Evolutionary conservation across 2,113 vertebrate species (phyloP).

Genomic region (Cettia cetti): DNA sequence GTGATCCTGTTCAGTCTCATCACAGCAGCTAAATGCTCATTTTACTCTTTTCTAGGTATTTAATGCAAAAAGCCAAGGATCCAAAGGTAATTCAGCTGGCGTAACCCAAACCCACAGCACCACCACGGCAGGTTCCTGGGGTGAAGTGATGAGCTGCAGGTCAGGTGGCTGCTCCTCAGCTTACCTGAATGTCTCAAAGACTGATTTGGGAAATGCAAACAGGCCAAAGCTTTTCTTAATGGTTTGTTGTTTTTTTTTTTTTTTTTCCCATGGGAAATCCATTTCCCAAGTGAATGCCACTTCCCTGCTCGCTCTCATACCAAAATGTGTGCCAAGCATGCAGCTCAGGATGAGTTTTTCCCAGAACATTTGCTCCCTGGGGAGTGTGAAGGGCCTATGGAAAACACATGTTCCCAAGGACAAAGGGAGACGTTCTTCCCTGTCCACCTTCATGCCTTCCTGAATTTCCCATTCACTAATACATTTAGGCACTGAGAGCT

Average conservation of each 20-base stretch:
- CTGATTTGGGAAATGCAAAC: not conserved
- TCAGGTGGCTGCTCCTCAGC: not conserved
- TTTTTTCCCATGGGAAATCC: not conserved
- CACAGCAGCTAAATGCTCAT: not conserved
- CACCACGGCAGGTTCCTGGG: not conserved
- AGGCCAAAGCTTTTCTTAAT: not conserved
- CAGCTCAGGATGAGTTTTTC: not conserved
- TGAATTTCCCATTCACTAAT: not conserved
- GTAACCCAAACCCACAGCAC: not conserved
- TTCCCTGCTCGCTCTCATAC: not conserved
- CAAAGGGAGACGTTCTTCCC: fast-evolving
- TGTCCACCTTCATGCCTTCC: not conserved
- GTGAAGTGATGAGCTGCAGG: not conserved
- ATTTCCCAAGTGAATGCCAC: not conserved
- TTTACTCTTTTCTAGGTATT: not conserved
- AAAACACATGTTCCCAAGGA: not conserved
- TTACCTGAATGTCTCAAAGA: not conserved
- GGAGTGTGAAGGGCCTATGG: not conserved
- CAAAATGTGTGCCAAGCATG: not conserved
- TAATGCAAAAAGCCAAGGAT: not conserved
- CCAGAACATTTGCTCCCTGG: not conserved
- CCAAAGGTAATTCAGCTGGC: not conserved
- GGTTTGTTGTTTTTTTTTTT: not conserved
- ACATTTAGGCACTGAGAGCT: not conserved
- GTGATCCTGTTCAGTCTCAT: not conserved